Conservation (phyloP, 2,797 vertebrate species). For the Halcyon smyrnensis region DNA sequence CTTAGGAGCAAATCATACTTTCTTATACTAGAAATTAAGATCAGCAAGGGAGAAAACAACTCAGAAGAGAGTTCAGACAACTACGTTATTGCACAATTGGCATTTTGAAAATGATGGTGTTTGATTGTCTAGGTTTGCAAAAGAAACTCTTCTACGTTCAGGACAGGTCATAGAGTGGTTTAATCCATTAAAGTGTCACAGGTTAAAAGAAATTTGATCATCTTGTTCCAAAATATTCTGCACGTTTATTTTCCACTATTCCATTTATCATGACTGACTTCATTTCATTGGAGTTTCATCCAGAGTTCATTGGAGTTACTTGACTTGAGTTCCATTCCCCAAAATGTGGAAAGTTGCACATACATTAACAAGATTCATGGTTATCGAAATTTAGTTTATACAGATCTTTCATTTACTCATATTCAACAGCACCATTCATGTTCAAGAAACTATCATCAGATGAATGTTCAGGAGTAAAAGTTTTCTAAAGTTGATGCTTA, state of each 20-base stretch:
- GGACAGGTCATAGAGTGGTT: background rate
- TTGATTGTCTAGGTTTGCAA: background rate
- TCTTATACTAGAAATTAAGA: background rate
- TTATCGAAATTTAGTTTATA: background rate
- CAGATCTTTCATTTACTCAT: background rate
- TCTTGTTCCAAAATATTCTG: background rate
- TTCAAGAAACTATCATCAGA: conserved; percentile 25
- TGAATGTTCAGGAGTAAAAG: background rate
- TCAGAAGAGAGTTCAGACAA: background rate
- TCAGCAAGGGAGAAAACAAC: background rate
- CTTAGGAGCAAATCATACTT: background rate
- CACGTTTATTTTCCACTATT: background rate
- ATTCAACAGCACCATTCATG: background rate
- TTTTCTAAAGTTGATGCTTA: background rate
- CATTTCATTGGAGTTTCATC: background rate
- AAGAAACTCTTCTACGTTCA: background rate
- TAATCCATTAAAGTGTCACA: background rate
- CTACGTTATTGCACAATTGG: background rate
- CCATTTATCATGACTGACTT: background rate
- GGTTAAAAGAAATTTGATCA: background rate
- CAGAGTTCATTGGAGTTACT: background rate
- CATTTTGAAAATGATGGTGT: background rate
- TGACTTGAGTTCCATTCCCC: background rate
- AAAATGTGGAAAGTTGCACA: background rate
- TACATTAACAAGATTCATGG: background rate